These are phyloP conservation scores for Chironomus tentans DNA, from an alignment of 2,888 invertebrate species.

Conservation along the genomic window DNA sequence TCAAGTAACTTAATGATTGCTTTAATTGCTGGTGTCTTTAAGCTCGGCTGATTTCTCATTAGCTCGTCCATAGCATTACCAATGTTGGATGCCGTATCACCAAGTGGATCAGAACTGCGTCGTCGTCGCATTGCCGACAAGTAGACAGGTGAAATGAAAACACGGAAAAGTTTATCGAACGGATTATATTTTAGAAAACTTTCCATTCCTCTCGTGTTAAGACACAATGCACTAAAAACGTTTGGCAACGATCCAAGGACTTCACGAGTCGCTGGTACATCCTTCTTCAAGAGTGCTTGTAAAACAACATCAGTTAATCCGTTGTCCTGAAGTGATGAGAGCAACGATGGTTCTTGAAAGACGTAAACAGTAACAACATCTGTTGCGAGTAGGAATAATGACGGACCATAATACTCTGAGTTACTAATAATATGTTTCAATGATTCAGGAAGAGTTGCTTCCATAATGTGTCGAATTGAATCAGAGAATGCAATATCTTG, in stretches of 20 bases:
- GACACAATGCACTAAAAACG: conserved; percentile 76
- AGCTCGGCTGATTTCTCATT: conserved; percentile 77
- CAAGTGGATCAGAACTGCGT: conserved; percentile 65
- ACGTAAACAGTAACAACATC: conserved; percentile 81
- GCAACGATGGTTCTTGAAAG: conserved; percentile 70
- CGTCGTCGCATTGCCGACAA: conserved; percentile 75
- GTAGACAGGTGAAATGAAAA: conserved; percentile 71
- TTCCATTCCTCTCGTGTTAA: conserved; percentile 69
- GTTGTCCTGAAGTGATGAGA: conserved; percentile 77
- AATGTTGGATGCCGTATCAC: conserved; percentile 73
- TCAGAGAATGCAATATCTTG: conserved; percentile 71
- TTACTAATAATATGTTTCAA: conserved; percentile 77
- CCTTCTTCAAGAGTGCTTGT: conserved; percentile 72
- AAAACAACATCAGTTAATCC: conserved; percentile 78
- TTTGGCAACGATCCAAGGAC: conserved; percentile 77
- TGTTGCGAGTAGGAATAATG: conserved; percentile 69
- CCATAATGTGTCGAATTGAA: conserved; percentile 77
- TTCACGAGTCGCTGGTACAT: conserved; percentile 65
- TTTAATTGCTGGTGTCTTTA: conserved; percentile 66
- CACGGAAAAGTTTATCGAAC: conserved; percentile 71
- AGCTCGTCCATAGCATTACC: conserved; percentile 85
- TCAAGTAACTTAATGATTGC: conserved; percentile 71
- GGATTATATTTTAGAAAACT: conserved; percentile 71
- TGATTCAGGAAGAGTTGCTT: conserved; percentile 68
- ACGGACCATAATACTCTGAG: conserved; percentile 82